Percentiles rank a stretch among this genome's conserved stretches.
These are phyloP conservation scores for Papilio polytes DNA, from an alignment of 1,140 invertebrate species.

Conservation along the genomic window DNA sequence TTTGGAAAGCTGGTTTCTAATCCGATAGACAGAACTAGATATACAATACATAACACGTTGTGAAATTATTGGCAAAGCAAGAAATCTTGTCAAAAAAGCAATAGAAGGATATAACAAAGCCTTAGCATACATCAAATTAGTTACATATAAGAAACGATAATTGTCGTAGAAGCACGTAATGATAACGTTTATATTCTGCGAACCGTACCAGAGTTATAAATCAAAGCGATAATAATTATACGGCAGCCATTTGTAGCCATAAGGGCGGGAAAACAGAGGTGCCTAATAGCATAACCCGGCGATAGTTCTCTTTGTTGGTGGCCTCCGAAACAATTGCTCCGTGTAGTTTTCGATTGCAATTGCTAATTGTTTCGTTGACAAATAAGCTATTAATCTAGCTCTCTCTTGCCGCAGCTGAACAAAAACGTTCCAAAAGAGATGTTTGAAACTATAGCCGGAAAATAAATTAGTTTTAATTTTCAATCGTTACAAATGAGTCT, in stretches of 20 bases:
- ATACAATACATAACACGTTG: too few species aligned
- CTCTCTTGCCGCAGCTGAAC: not conserved
- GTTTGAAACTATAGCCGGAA: not conserved
- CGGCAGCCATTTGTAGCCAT: constrained; percentile 65
- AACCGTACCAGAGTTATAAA: constrained; percentile 69
- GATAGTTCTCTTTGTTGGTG: constrained; percentile 36
- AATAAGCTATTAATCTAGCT: constrained; percentile 44
- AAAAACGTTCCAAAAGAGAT: not conserved
- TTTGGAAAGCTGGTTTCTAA: too few species aligned
- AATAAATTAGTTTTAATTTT: not conserved
- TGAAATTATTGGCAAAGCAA: constrained; percentile 12
- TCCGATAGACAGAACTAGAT: too few species aligned
- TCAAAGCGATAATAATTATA: constrained; percentile 79
- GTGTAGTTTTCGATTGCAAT: constrained; percentile 37
- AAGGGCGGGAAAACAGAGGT: constrained; percentile 57
- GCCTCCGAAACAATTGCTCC: not conserved
- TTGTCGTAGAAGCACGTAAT: constrained; percentile 48
- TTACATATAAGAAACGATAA: constrained; percentile 26
- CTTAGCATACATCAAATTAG: not conserved
- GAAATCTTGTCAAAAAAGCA: constrained; percentile 20
- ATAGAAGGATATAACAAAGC: not conserved
- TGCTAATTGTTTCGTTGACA: constrained; percentile 47
- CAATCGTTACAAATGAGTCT: not conserved
- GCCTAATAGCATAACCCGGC: constrained; percentile 44
- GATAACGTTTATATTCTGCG: constrained; percentile 74